Conservation (phyloP, 1,140 invertebrate genomes). For the Scaptomyza pallida region DNA sequence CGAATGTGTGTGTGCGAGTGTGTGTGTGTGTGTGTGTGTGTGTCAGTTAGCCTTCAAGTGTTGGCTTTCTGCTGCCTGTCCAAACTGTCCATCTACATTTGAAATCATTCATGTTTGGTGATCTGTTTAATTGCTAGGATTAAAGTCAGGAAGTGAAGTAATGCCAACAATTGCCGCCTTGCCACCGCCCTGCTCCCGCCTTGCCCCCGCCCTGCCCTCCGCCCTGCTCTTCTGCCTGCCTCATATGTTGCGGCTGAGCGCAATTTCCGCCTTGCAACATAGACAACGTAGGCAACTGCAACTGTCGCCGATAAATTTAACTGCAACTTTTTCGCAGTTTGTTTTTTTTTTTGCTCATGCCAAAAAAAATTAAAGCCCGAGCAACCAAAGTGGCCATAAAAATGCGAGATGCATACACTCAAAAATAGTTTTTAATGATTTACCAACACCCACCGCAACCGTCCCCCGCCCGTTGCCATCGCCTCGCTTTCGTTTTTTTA, state of each 20-base stretch:
- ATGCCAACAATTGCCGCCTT: too few species aligned
- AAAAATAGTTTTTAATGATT: conserved; percentile 63
- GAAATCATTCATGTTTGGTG: conserved; percentile 21
- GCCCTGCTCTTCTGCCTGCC: neutral
- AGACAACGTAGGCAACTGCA: conserved; percentile 18
- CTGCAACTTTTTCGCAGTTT: conserved; percentile 29
- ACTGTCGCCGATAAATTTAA: conserved; percentile 79
- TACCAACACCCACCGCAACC: conserved; percentile 6
- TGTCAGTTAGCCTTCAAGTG: conserved; percentile 43
- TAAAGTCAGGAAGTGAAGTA: conserved; percentile 62
- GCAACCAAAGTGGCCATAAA: conserved; percentile 45
- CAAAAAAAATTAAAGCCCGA: conserved; percentile 18
- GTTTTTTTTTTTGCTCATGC: too few species aligned
- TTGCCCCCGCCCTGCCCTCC: neutral
- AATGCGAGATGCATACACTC: conserved; percentile 24
- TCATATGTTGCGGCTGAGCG: conserved; percentile 59
- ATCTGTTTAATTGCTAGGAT: conserved; percentile 67
- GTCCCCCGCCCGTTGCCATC: neutral
- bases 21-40: conserved; percentile 20
- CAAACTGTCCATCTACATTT: conserved; percentile 31
- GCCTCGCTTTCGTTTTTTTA: too few species aligned
- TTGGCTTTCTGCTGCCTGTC: conserved; percentile 4
- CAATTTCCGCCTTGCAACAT: conserved; percentile 60
- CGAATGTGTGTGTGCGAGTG: conserved; percentile 13
- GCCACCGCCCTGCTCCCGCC: neutral